Evolutionary conservation across 2,888 invertebrate species (phyloP).

Genomic region (Drymonia ruficornis): DNA sequence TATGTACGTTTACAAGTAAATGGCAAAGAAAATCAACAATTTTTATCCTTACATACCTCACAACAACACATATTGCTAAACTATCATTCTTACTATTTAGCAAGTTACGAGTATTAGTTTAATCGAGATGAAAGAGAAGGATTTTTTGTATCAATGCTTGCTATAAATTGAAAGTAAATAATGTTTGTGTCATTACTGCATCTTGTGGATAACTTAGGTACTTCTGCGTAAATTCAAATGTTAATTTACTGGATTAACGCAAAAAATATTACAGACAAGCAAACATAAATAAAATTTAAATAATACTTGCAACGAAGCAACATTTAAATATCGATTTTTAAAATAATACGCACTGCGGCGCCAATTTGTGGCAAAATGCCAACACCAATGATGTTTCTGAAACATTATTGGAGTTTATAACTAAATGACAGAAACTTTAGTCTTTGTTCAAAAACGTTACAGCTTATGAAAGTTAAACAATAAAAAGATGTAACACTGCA

Average conservation of each 20-base stretch:
- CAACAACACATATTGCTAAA: conserved; percentile 45
- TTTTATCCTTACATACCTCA: conserved; percentile 36
- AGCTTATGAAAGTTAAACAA: not conserved
- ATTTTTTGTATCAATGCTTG: conserved; percentile 7
- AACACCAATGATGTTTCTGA: too few species aligned
- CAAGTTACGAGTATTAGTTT: conserved; percentile 49
- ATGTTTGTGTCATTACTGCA: too few species aligned
- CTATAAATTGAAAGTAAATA: too few species aligned
- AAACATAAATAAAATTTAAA: not conserved
- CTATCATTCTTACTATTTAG: conserved; percentile 39
- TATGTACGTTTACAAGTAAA: conserved; percentile 36
- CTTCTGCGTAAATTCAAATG: too few species aligned
- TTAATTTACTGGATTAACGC: not conserved
- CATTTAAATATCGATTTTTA: too few species aligned
- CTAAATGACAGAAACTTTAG: too few species aligned
- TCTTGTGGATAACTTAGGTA: too few species aligned
- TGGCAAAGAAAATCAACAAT: conserved; percentile 44
- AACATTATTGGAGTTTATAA: too few species aligned
- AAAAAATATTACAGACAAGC: not conserved
- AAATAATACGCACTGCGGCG: too few species aligned
- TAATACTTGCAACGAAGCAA: too few species aligned
- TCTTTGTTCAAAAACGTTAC: too few species aligned
- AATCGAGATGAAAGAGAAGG: conserved; percentile 33
- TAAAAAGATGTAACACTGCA: not conserved
- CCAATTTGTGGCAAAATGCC: too few species aligned